Evolutionary conservation across 2,888 invertebrate genomes (phyloP), one percentile per base, ranked within the genome.

Genomic region (Euplagia quadripunctaria): DNA sequence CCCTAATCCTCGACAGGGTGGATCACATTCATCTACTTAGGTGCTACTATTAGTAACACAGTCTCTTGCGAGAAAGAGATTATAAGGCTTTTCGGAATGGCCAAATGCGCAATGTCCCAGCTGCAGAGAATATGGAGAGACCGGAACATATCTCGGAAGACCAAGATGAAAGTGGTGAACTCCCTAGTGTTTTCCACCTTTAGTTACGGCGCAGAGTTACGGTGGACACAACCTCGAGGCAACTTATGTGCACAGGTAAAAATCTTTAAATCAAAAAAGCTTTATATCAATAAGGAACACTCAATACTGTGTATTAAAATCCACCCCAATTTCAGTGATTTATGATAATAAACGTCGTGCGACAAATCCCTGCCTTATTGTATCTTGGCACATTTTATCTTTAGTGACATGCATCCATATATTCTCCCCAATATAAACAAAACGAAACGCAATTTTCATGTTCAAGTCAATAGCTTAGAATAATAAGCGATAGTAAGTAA

Each of bases 401-500:
- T 79, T 71, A 76, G 78, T 82, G 86, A 89, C 92, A 90, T 92
- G 89, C 90, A 89, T 89, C 85, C 80, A 86, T 83, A 86, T 72
- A 81, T 90, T 82, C 85, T 87, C 92, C 94, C 93, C 83, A 87
- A 88, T 88, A 91, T 94, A 95, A 95, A 95, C 94, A 95, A 91
- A 92, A 91, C 90, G 91, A 88, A 94, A 94, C 93, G 93, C 93
- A 94, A 95, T 94, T 95, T 95, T 94, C 93, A 88, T 94, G 92
- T 94, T 94, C 91, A 91, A 94, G 92, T 95, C 95, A 94, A 95
- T 95, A 95, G 94, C 94, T 94, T 91, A 94, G 95, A 95, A 96
- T 95, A 96, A 95, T 94, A 95, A 94, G 94, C 88, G 90, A 93
- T 94, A 92, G 94, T 94, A 93, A 94, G 94, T 94, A 93, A 93